Base-by-base conservation (phyloP, 2,113 vertebrate genomes). In the Pterocles burchelli region DNA sequence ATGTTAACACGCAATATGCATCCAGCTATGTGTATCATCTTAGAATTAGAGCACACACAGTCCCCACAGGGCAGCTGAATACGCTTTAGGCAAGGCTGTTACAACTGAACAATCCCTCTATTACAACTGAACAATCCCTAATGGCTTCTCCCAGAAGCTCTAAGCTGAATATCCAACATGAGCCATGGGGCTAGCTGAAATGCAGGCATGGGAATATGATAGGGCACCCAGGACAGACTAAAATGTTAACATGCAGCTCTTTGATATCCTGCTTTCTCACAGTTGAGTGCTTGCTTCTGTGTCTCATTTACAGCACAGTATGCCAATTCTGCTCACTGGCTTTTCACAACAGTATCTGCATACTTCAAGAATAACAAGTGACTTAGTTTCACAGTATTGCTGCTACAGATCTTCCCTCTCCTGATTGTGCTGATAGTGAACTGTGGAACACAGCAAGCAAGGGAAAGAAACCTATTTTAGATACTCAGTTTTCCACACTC, bases 401-500 rank as follows among this genome's bases (percentile, higher is more conserved):
- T 86, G 18, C 49, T 63, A 72, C 38, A 86, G 34, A 57, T 73
- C 51, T 54, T 4, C 20, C 36, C 24, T 80, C 54, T 61, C 54
- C 67, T 51, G 46, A 55, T 7, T 76, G 70, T n/a, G 54, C 33
- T 65, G 22, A 67, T 8, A 58, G 52, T 2, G 21, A 90, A 38
- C 62, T 45, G 26, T 15, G 26, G 41, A 77, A 88, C n/a, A 57
- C 76, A 85, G 55, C 11, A 52, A 82, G 43, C 28, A 72, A 93
- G 13, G 43, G 59, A 70, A 74, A 85, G 57, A 78, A 75, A 78
- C 48, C 28, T 59, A 59, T 38, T 92, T 75, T 9, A 65, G 24
- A 45, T 33, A 85, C 14, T 54, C 0, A 1, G 25, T 83, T 86
- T 75, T 77, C 29, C 18, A 76, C 12, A 61, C 18, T 1, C 0